Percentiles rank a stretch among this genome's conserved stretches.
These are phyloP conservation scores for Andrena trimmerana DNA, from an alignment of 2,888 invertebrate species.

Conservation along the genomic window DNA sequence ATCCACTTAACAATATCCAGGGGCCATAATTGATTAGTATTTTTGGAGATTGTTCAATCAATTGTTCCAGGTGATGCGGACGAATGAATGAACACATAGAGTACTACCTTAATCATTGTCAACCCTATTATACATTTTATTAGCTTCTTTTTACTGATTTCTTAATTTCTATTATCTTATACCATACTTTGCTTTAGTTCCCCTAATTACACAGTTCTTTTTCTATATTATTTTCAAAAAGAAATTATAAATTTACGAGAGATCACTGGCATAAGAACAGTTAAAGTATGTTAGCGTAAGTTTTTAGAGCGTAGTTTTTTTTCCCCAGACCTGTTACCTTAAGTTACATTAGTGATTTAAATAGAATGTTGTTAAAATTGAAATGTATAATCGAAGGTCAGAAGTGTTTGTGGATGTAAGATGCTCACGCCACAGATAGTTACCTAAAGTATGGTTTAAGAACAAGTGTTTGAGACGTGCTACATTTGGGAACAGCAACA, in stretches of 20 bases:
- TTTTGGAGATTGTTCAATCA: conserved; percentile 50
- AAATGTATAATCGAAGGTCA: background rate
- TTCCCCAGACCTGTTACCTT: background rate
- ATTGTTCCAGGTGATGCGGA: conserved; percentile 66
- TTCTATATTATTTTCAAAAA: conserved; percentile 25
- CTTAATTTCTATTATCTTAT: conserved; percentile 37
- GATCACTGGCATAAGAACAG: background rate
- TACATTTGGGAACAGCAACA: conserved; percentile 39
- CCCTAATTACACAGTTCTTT: conserved; percentile 9
- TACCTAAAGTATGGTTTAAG: conserved; percentile 53
- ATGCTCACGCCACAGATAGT: background rate
- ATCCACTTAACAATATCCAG: conserved; percentile 13
- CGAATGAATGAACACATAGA: conserved; percentile 61
- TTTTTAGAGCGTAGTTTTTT: conserved; percentile 17
- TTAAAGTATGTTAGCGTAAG: conserved; percentile 3
- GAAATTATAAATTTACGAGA: conserved; percentile 12
- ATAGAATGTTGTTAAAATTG: background rate
- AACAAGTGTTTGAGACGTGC: conserved; percentile 28
- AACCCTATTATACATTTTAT: conserved; percentile 49
- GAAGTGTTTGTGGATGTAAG: conserved; percentile 4
- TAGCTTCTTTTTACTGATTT: conserved; percentile 38
- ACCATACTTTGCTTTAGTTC: conserved; percentile 43
- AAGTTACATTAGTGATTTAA: background rate
- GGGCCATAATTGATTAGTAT: conserved; percentile 29
- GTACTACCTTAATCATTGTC: conserved; percentile 50